phyloP scores from a whole-genome alignment of 2,888 invertebrate species.

The Apamea epomidion region DNA sequence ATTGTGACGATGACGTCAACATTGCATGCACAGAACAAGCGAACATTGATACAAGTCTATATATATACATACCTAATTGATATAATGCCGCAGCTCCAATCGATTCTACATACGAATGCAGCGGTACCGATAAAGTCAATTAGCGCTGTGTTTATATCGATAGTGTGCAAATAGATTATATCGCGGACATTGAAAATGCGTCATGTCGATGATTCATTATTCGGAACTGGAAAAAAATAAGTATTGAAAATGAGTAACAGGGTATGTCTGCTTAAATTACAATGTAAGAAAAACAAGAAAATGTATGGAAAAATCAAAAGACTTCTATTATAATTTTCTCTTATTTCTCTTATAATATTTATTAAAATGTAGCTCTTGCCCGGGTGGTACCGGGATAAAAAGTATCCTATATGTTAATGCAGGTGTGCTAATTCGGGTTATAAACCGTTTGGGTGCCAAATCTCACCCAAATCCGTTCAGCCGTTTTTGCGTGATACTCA shows the following conservation, averaged over 20 bases:
- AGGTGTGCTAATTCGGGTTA: no score
- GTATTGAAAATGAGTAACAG: not conserved
- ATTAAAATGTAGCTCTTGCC: no score
- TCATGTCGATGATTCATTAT: constrained; percentile 14
- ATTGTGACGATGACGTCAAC: constrained; percentile 6
- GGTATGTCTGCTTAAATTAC: not conserved
- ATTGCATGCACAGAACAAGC: constrained; percentile 17
- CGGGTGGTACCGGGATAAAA: no score
- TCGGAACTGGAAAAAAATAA: not conserved
- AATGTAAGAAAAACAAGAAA: not conserved
- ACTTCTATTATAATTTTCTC: not conserved
- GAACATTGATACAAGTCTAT: constrained; percentile 25
- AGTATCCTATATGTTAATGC: no score
- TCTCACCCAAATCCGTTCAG: no score
- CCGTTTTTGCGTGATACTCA: no score
- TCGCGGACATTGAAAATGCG: constrained; percentile 15
- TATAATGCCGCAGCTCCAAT: constrained; percentile 42
- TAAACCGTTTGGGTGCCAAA: no score
- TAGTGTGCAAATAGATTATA: constrained; percentile 37
- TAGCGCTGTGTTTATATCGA: constrained; percentile 38
- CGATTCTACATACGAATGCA: constrained; percentile 47
- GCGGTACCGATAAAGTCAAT: constrained; percentile 42
- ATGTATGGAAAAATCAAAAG: not conserved
- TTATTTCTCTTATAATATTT: not conserved
- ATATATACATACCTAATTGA: constrained; percentile 36